phyloP scores from a whole-genome alignment of 2,888 invertebrate genomes.

The Cotesia congregata region DNA sequence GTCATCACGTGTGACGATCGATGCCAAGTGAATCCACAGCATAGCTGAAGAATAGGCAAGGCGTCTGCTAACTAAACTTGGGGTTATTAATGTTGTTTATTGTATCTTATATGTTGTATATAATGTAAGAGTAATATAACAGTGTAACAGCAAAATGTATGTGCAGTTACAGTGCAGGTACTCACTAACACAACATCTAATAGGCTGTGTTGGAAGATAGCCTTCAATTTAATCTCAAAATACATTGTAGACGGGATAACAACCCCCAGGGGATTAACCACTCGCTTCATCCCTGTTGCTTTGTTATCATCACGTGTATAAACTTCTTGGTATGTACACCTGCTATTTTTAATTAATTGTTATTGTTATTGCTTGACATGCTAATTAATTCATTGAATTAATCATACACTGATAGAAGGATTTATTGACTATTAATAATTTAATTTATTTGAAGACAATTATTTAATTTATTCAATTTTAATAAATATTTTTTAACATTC shows the following conservation, averaged over 20 bases:
- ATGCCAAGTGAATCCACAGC: not conserved
- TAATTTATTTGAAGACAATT: too few relatives aligned
- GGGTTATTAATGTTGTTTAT: not conserved
- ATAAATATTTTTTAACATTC: too few relatives aligned
- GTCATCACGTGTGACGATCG: constrained; percentile 1
- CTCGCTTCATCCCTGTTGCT: not conserved
- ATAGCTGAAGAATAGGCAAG: not conserved
- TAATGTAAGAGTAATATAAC: not conserved
- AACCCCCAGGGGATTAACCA: not conserved
- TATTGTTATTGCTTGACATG: too few relatives aligned
- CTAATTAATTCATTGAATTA: too few relatives aligned
- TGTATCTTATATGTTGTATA: too few relatives aligned
- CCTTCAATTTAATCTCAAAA: not conserved
- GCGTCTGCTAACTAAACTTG: not conserved
- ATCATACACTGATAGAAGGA: too few relatives aligned
- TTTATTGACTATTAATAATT: too few relatives aligned
- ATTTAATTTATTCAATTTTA: too few relatives aligned
- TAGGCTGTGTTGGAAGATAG: not conserved
- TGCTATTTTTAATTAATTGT: not conserved
- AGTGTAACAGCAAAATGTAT: not conserved
- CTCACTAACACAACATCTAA: too few relatives aligned
- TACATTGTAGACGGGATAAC: not conserved
- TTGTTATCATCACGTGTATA: not conserved
- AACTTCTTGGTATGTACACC: not conserved
- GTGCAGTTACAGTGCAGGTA: not conserved